Evolutionary conservation across 2,113 vertebrate genomes (phyloP).

Genomic region (Sardina pilchardus): DNA sequence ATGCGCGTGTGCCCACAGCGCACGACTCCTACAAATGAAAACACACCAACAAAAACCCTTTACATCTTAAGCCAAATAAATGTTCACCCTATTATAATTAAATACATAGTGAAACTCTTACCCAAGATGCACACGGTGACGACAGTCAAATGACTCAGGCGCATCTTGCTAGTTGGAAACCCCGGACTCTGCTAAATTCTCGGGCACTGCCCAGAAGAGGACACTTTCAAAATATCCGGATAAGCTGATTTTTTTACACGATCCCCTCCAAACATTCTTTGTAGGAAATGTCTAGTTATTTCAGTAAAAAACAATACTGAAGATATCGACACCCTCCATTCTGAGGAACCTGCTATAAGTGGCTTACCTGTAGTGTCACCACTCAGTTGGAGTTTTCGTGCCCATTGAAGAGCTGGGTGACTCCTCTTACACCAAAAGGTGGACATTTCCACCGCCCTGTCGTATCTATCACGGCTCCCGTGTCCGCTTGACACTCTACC

Average conservation of each 20-base stretch:
- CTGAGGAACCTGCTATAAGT: background rate
- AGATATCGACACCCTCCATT: background rate
- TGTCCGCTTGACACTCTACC: slow-evolving; percentile 55
- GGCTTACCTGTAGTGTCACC: background rate
- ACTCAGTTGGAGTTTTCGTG: background rate
- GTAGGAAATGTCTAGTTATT: background rate
- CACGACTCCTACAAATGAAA: slow-evolving; percentile 3
- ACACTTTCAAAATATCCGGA: background rate
- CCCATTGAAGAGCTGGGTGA: background rate
- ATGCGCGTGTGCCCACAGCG: slow-evolving; percentile 24
- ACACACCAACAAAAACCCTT: background rate
- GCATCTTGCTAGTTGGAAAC: background rate
- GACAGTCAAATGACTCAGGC: slow-evolving; percentile 21
- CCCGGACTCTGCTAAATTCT: background rate
- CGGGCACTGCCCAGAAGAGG: background rate
- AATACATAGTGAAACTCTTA: slow-evolving; percentile 50
- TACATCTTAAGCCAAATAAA: background rate
- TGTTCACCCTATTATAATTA: no score
- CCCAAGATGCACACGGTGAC: slow-evolving; percentile 57
- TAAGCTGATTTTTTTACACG: background rate
- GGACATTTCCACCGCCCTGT: background rate
- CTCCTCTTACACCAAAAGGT: background rate
- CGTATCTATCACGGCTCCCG: slow-evolving; percentile 24
- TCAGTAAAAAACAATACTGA: background rate
- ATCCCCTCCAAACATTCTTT: background rate